phyloP scores from a whole-genome alignment of 2,113 vertebrate genomes.

The Hiodon alosoides region DNA sequence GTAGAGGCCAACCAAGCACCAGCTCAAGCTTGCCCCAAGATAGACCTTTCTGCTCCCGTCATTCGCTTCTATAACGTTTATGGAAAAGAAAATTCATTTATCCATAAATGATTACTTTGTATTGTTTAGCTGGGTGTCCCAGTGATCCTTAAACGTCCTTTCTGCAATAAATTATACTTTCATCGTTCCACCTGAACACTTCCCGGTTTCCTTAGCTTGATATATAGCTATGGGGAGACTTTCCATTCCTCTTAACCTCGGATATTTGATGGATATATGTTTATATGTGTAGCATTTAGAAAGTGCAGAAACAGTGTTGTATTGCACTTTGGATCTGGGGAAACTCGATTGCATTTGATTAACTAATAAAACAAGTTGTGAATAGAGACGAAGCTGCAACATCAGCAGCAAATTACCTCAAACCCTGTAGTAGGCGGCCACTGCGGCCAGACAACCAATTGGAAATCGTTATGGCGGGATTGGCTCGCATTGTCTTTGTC shows the following conservation, averaged over 20 bases:
- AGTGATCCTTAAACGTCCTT: too few species aligned
- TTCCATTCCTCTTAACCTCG: neutral
- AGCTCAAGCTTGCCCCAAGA: neutral
- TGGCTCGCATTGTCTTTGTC: neutral
- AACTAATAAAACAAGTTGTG: constrained; percentile 19
- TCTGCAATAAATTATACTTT: neutral
- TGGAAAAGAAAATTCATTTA: too few species aligned
- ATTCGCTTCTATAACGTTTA: neutral
- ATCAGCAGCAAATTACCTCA: constrained; percentile 23
- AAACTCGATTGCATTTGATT: neutral
- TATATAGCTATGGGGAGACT: neutral
- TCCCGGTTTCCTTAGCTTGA: neutral
- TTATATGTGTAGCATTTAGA: too few species aligned
- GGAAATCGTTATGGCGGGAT: neutral
- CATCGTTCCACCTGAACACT: neutral
- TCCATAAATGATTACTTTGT: too few species aligned
- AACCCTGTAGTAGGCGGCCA: constrained; percentile 7
- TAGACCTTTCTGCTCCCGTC: neutral
- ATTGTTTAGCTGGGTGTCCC: too few species aligned
- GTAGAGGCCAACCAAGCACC: neutral
- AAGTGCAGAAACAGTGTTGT: neutral
- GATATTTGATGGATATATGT: neutral
- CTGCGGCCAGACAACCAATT: neutral
- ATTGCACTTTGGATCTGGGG: neutral
- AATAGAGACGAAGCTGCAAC: constrained; percentile 22